A percentile compares a stretch with the other conserved stretches of the same genome.
Evolutionary conservation across 64 coral and sea anemone species (phyloP).

Genomic region (Astreopora myriophthalma): DNA sequence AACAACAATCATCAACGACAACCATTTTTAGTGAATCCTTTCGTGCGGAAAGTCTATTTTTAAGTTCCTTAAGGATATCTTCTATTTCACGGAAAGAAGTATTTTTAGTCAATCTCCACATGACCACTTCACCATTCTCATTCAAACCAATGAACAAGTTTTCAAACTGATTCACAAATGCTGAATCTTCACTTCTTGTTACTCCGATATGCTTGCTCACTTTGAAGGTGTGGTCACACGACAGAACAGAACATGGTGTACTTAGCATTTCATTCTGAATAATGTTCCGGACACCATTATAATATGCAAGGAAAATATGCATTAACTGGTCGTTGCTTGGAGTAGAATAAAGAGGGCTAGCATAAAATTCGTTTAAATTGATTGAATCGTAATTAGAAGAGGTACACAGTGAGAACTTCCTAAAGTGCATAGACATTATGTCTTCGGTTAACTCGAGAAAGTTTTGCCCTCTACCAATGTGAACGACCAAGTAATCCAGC

Average conservation of each 20-base stretch:
- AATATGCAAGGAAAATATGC: conserved; percentile 51
- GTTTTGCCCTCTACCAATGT: conserved; percentile 45
- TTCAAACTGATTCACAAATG: conserved; percentile 57
- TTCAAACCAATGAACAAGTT: conserved; percentile 71
- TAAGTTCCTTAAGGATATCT: conserved; percentile 50
- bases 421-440: conserved; percentile 32
- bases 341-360: background rate
- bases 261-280: background rate
- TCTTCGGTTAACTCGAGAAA: conserved; percentile 41
- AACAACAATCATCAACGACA: conserved; percentile 47
- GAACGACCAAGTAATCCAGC: conserved; percentile 24
- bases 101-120: conserved; percentile 33
- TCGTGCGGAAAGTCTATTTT: conserved; percentile 6
- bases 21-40: conserved; percentile 10
- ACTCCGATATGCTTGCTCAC: conserved; percentile 80
- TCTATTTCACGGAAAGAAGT: conserved; percentile 59
- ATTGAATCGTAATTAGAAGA: background rate
- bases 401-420: background rate
- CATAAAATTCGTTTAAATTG: conserved; percentile 4
- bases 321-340: conserved; percentile 57
- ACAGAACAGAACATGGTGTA: background rate
- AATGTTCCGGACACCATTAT: background rate
- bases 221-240: conserved; percentile 78
- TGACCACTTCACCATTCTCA: conserved; percentile 50
- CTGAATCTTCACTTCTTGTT: background rate